Base-by-base conservation (phyloP, 2,888 invertebrate genomes). In the Leptogaster cylindrica region DNA sequence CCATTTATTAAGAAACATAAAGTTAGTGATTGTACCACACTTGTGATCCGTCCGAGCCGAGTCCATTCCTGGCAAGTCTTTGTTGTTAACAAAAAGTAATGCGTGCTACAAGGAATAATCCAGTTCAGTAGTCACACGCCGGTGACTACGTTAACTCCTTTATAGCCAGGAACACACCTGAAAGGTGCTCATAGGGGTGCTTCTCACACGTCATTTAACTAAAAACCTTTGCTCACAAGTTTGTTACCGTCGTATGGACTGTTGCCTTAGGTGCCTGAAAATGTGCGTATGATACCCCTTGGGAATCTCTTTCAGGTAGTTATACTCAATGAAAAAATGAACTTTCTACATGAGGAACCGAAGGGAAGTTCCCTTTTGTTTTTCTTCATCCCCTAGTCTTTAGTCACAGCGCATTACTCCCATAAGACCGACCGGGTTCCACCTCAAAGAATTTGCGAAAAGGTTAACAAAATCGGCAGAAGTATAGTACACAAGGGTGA, bases 141-240 rank as follows among this genome's bases (percentile, higher is more conserved):
- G 55, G 33, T 55, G 55, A 33, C 8, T 39, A 55, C 20, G 23
- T 33, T 52, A 55, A 55, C 36, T 18, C 33, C 55, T 55, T 55
- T 55, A 55, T 55, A 39, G 31, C 20, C 55, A 55, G 16, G 23
- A 55, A 55, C n/a, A 55, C 39, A 55, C 25, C 36, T 55, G 6
- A 33, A 18, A 12, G 14, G 36, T 36, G 55, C 36, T 55, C 23
- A 23, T 4, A 23, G 36, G n/a, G 55, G 36, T 36, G 55, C 36
- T 55, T 31, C 55, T 55, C 39, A 55, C 55, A 55, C 55, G 36
- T 55, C 55, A 55, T 55, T 55, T 55, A 55, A 55, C 55, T 55
- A 55, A 55, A 55, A 55, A 55, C 55, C 36, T 39, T 55, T 55
- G 55, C 55, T 55, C 55, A 55, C 55, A 33, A 36, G 31, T 36